Base-by-base conservation (phyloP, 2,888 invertebrate genomes). In the Rhamphomyia laevipes region DNA sequence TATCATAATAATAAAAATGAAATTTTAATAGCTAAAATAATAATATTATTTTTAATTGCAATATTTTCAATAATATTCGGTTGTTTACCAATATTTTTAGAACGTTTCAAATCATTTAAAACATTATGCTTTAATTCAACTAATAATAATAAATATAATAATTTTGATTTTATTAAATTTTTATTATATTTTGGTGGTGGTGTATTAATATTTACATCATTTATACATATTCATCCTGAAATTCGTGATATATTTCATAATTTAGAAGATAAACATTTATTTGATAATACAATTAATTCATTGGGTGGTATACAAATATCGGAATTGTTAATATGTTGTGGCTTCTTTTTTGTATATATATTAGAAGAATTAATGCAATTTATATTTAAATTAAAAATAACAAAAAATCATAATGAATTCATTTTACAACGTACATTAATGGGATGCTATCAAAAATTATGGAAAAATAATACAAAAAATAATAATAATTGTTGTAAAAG, bases 121-220 rank as follows among this genome's bases (percentile, higher is more conserved):
- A 42, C 15, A 42, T 15, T 21, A 27, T 23, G 18, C 4, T 18
- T 18, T 13, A 9, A 16, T 37, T 15, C 11, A 15, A 9, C 37
- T 15, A 37, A 15, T 17, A 38, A 38, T 38, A 16, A 38, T 17
- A 2, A 41, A 18, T 3, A 21, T 11, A 11, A 41, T 18, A 12
- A 21, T 41, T 12, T 10, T 41, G 18, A 41, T 21, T 23, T 42
- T 23, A 23, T 42, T 23, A 73, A 78, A 59, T 69, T 81, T 17
- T 66, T 86, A 21, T 71, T 89, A 18, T 82, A 85, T n/a, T 83
- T 88, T 56, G 89, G 88, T 15, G 88, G 88, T n/a, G 89, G 89
- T 11, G 88, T 89, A 1, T 70, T 90, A 17, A 70, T 90, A 37
- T 81, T 83, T 54, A 89, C 89, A 3, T 86, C 87, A 5, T 87